Conservation (phyloP, 2,888 invertebrate genomes). For the Drepanosiphum platanoidis region DNA sequence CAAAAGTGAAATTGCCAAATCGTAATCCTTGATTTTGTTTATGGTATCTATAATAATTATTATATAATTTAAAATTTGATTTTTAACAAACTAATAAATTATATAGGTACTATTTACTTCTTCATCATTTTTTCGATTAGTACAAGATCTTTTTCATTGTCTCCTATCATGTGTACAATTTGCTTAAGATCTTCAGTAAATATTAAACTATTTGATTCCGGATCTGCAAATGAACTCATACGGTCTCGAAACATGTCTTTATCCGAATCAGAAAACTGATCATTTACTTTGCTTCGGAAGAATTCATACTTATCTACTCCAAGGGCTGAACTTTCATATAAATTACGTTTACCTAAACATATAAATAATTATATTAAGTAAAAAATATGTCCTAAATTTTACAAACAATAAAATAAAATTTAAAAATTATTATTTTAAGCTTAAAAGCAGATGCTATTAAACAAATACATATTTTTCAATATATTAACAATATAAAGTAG, state of each 20-base stretch:
- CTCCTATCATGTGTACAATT: conserved; percentile 78
- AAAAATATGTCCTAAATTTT: too few relatives aligned
- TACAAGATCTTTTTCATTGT: conserved; percentile 72
- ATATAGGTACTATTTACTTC: conserved; percentile 69
- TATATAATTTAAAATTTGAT: background rate
- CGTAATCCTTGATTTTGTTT: conserved; percentile 76
- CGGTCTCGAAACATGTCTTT: conserved; percentile 73
- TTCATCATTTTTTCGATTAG: conserved; percentile 76
- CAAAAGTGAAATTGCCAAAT: conserved; percentile 84
- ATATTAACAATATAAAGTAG: background rate
- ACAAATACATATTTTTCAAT: background rate
- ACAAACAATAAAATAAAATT: background rate
- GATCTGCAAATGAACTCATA: conserved; percentile 75
- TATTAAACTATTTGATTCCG: conserved; percentile 74
- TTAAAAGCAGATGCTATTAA: background rate
- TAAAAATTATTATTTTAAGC: background rate
- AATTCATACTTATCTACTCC: conserved; percentile 74
- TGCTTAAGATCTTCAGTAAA: conserved; percentile 88
- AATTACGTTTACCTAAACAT: conserved; percentile 52
- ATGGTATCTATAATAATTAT: conserved; percentile 73
- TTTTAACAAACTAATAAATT: background rate
- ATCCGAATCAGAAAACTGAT: conserved; percentile 70
- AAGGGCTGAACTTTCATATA: conserved; percentile 69
- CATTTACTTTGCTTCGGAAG: conserved; percentile 70
- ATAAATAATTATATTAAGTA: background rate